Evolutionary conservation across 2,797 vertebrate species (phyloP).

Genomic region (Babyrousa celebensis): DNA sequence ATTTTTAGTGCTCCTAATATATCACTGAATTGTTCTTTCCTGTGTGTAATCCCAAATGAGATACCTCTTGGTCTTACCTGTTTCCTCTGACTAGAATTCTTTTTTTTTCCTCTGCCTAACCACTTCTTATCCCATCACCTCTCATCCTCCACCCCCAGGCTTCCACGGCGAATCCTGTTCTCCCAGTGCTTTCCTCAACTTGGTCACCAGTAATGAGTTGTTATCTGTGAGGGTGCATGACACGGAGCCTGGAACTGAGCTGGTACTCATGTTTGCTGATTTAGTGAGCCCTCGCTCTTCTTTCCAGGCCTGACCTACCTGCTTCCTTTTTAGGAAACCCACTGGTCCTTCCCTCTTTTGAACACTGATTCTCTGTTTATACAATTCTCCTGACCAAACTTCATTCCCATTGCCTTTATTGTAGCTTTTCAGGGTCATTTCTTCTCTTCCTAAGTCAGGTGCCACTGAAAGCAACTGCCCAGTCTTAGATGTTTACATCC

Average conservation of each 20-base stretch:
- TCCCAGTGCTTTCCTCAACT: background rate
- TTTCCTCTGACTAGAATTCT: constrained; percentile 29
- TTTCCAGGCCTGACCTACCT: background rate
- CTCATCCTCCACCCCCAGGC: background rate
- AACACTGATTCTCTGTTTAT: background rate
- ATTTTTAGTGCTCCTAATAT: constrained; percentile 18
- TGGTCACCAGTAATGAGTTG: background rate
- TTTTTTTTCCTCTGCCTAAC: background rate
- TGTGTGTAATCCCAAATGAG: constrained; percentile 43
- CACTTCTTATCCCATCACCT: background rate
- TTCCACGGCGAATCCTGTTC: background rate
- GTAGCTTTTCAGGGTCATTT: constrained; percentile 46
- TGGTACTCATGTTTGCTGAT: background rate
- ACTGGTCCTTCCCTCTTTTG: background rate
- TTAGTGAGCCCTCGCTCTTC: background rate
- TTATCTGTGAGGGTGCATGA: background rate
- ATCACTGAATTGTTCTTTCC: constrained; percentile 41
- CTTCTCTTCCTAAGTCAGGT: background rate
- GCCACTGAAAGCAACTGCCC: constrained; percentile 4
- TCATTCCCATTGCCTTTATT: constrained; percentile 29
- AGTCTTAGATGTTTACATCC: background rate
- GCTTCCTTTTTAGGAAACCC: background rate
- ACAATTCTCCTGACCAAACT: background rate
- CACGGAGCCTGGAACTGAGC: background rate
- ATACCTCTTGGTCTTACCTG: background rate